These are phyloP conservation scores for Daktulosphaira vitifoliae DNA, from an alignment of 1,140 invertebrate species.

Conservation along the genomic window DNA sequence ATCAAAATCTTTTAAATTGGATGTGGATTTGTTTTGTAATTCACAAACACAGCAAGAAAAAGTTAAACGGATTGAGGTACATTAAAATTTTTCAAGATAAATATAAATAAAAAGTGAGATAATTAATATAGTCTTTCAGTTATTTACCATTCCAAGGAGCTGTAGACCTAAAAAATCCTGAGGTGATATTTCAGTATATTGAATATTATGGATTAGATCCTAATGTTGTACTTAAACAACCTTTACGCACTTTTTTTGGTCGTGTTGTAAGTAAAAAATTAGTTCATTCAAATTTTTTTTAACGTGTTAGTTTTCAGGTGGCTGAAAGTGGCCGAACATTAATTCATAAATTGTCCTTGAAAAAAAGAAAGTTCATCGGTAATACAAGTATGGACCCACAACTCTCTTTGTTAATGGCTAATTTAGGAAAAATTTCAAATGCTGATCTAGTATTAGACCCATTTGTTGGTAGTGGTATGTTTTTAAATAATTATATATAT, in stretches of 20 bases:
- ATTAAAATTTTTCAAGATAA: slow-evolving; percentile 6
- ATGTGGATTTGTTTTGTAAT: slow-evolving; percentile 80
- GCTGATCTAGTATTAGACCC: slow-evolving; percentile 81
- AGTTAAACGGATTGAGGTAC: slow-evolving; percentile 75
- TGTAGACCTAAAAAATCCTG: slow-evolving; percentile 75
- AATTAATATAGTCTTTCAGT: slow-evolving; percentile 56
- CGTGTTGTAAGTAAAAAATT: slow-evolving; percentile 56
- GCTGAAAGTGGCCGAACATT: slow-evolving; percentile 70
- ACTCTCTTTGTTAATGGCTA: slow-evolving; percentile 85
- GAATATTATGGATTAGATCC: slow-evolving; percentile 80
- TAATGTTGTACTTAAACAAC: slow-evolving; percentile 59
- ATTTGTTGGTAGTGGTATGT: slow-evolving; percentile 79
- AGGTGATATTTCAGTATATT: slow-evolving; percentile 66
- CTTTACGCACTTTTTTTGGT: slow-evolving; percentile 73
- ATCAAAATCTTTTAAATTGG: slow-evolving; percentile 62
- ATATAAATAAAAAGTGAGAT: not conserved
- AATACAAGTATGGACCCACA: slow-evolving; percentile 97
- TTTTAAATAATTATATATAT: not conserved
- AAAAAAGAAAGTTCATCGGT: slow-evolving; percentile 87
- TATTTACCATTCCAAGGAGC: slow-evolving; percentile 71
- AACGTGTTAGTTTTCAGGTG: slow-evolving; percentile 49
- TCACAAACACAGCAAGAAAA: slow-evolving; percentile 70
- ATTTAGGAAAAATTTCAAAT: slow-evolving; percentile 68
- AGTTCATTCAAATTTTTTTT: not conserved
- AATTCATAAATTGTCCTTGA: slow-evolving; percentile 70